Evolutionary conservation across 2,113 vertebrate species (phyloP).

Genomic region (Ibidorhyncha struthersii): DNA sequence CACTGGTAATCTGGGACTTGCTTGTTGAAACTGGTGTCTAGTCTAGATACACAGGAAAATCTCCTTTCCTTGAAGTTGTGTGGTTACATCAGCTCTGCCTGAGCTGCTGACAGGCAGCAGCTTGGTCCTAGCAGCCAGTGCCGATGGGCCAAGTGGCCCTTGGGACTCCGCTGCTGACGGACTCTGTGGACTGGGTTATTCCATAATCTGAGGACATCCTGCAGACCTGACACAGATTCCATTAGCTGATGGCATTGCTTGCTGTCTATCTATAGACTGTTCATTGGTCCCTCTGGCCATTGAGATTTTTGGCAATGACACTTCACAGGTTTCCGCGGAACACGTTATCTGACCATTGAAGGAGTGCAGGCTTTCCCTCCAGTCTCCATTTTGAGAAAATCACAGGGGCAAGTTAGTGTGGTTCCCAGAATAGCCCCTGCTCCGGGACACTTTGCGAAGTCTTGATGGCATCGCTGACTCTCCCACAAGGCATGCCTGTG

Average conservation of each 20-base stretch:
- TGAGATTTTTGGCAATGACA: not conserved
- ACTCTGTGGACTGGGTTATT: not conserved
- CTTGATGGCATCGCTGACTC: not conserved
- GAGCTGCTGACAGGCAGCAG: not conserved
- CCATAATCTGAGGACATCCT: not conserved
- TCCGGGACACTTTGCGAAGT: not conserved
- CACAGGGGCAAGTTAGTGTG: not conserved
- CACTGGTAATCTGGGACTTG: not conserved
- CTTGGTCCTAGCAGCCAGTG: not conserved
- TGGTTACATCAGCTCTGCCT: not conserved
- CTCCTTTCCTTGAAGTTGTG: not conserved
- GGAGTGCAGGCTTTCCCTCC: not conserved
- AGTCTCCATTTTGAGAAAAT: not conserved
- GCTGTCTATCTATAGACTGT: not conserved
- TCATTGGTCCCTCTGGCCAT: rapidly evolving
- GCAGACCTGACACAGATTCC: not conserved
- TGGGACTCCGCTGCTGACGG: rapidly evolving
- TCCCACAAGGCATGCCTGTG: not conserved
- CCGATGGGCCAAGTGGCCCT: not conserved
- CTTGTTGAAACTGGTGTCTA: not conserved
- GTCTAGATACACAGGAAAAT: not conserved
- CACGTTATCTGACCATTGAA: rapidly evolving
- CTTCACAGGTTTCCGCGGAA: not conserved
- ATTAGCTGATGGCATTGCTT: not conserved
- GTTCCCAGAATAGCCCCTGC: not conserved